Evolutionary conservation across 2,113 vertebrate species (phyloP), one percentile per base, ranked within the genome.

Genomic region (Martes martes): DNA sequence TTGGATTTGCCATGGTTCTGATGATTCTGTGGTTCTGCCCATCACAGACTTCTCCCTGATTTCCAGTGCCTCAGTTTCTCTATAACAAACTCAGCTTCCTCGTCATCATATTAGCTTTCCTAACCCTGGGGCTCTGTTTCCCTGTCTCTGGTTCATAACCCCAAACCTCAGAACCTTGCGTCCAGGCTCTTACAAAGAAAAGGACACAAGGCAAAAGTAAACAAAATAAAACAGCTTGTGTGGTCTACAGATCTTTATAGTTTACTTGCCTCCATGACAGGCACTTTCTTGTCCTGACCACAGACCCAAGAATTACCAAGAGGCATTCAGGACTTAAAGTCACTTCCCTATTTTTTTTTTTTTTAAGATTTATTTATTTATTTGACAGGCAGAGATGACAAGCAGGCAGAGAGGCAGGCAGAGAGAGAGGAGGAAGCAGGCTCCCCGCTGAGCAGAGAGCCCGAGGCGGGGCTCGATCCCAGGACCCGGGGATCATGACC

Each of bases 401-500:
- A 52, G 50, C 50, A 52, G 50, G 50, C 50, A 52, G 50, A 52
- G 50, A 52, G 15, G 15, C 50, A 52, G 50, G 50, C 50, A 52
- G 50, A 52, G 50, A 52, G 50, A 52, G 50, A 52, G 50, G 15
- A 16, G 50, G 50, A 52, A 52, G 50, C 50, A 52, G 50, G 50
- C 15, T 52, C 15, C 50, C 13, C 1, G 15, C 14, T 52, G 15
- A 16, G 50, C 50, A 52, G 50, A 52, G 50, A 50, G 50, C 13
- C 1, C 0, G 50, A 50, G 14, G 1, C 11, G 13, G 47, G 47
- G 47, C 47, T 50, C 0, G 13, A 50, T 50, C 47, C 13, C 47
- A 50, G 13, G 47, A 50, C 11, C 2, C 50, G 4, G 4, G 50
- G 50, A 52, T 52, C 50, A 52, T 0, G 50, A 52, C 50, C 15